Evolutionary conservation across 2,888 invertebrate species (phyloP), one percentile per base, ranked within the genome.

Genomic region (Apamea epomidion): DNA sequence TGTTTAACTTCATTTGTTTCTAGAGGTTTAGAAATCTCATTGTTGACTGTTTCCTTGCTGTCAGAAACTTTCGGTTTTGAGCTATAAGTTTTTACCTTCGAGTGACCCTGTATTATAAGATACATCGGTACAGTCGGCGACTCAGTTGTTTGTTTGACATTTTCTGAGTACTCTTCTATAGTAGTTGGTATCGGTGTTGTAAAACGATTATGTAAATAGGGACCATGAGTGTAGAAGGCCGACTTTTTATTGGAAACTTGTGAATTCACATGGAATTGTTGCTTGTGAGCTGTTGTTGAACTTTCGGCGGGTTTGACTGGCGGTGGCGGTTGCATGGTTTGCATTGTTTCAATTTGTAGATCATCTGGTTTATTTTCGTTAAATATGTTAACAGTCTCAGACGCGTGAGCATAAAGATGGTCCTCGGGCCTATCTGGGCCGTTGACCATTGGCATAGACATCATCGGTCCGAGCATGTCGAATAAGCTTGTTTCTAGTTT

Each of bases 41-140:
- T 98, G 76, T 87, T 92, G 29, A 90, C 90, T 2, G 91, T 89
- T 67, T 93, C 92, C 81, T 96, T 95, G 51, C 96, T 95, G 7
- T 97, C 96, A 60, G 93, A 91, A 58, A 92, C 81, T 89, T 94
- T 95, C 80, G 97, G 97, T 84, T 97, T 97, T 0, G 98, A 98
- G 25, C 98, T 98, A 91, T 98, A 98, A 0, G 98, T 98, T 95
- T 98, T 98, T 0, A 98, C 98, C 95, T 98, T 98, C 0, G 98
- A 98, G 93, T 98, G 98, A 0, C 98, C 98, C 94, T 98, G 98
- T 89, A 98, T 98, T 51, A 98, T 98, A 45, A 98, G 96, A 91
- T 98, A 98, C 97, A 98, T 94, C 0, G 98, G 98, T 76, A 97
- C 97, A 4, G 96, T 95, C 0, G 98, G 97, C 86, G 97, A 97